phyloP scores from a whole-genome alignment of 2,113 vertebrate genomes.

The Pagrus major region DNA sequence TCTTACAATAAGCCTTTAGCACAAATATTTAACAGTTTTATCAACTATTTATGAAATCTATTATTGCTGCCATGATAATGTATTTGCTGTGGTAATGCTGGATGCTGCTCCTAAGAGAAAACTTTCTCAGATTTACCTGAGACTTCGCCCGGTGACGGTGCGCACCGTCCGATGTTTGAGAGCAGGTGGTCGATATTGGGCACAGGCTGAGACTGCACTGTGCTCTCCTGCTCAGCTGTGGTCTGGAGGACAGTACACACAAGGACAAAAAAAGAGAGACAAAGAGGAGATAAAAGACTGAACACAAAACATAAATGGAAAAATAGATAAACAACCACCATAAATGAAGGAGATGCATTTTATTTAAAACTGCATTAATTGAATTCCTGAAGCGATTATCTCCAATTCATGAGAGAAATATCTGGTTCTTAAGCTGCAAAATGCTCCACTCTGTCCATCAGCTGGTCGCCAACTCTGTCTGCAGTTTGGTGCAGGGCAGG shows the following conservation, averaged over 20 bases:
- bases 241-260: conserved; percentile 85
- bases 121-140: conserved; percentile 90
- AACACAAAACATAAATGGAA: not conserved
- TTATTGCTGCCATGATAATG: conserved; percentile 11
- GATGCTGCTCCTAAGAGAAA: conserved; percentile 9
- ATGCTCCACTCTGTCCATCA: not conserved
- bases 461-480: not conserved
- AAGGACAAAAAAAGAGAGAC: conserved; percentile 1
- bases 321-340: not conserved
- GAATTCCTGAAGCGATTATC: not conserved
- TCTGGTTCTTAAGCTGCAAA: not conserved
- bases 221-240: conserved; percentile 93
- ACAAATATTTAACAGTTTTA: conserved; percentile 12
- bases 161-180: conserved; percentile 96
- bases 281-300: not conserved
- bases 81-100: conserved; percentile 15
- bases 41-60: not conserved
- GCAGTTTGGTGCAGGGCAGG: not conserved
- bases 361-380: not conserved
- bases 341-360: not conserved
- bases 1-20: conserved; percentile 18
- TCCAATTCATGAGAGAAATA: not conserved
- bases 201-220: conserved; percentile 98
- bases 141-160: conserved; percentile 93
- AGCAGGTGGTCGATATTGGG: conserved; percentile 99